Base-by-base conservation (phyloP, 2,797 vertebrate species). In the Chrysocyon brachyurus region DNA sequence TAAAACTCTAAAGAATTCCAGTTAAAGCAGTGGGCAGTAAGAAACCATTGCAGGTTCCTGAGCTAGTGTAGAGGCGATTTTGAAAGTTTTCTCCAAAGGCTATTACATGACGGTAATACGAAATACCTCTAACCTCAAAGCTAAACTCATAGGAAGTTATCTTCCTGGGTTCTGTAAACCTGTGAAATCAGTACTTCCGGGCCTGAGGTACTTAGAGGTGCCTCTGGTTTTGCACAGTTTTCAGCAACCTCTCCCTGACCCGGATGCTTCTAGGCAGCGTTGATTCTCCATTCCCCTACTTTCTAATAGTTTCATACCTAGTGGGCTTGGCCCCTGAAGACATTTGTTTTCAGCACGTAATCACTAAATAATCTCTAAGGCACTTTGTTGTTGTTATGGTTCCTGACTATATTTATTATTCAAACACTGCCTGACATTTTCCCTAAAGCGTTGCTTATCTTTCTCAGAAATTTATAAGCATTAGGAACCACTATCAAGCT, bases 361-460 rank as follows among this genome's bases (percentile, higher is more conserved):
- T 70, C 49, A 90, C 4, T 64, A 97, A 68, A 87, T 79, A 59
- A 95, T 83, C n/a, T 85, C 78, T 64, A 46, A 5, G 11, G 15
- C 14, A n/a, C 59, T 84, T 28, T 87, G 24, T n/a, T 83, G 78
- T 79, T 66, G 15, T 82, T 77, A 64, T 59, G 28, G 6, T 61
- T 97, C 52, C 24, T 75, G 36, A 90, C 52, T 86, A 77, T 56
- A 77, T 77, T 56, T 86, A 54, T 57, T 57, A 93, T 84, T 90
- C 84, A 89, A 90, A 93, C 36, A 91, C 33, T 93, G 46, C 28
- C 28, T 21, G 87, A 57, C 12, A 68, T 19, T 96, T 97, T 90
- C 84, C 81, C 85, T 90, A 85, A 97, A 28, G 17, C 3, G 17
- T 24, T 87, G 14, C 49, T 40, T 91, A 73, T 57, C 31, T 63